These are phyloP conservation scores for Noctua janthe DNA, from an alignment of 2,888 invertebrate genomes.

Conservation along the genomic window DNA sequence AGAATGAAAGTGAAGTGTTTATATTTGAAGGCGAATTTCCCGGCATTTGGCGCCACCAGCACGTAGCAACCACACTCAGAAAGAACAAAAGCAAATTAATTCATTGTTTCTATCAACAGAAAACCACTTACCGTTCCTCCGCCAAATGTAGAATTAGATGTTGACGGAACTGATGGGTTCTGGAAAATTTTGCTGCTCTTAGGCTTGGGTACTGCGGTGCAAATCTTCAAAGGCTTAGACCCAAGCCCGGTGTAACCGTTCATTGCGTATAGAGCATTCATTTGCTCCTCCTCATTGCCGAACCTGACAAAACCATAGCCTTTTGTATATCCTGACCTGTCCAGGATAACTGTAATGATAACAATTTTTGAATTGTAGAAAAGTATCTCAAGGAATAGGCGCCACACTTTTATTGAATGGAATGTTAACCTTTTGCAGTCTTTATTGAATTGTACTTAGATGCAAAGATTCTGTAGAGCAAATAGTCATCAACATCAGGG, in stretches of 20 bases:
- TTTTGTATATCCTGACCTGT: slow-evolving; percentile 97
- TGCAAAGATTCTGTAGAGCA: slow-evolving; percentile 97
- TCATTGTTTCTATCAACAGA: neutral
- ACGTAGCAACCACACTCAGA: slow-evolving; percentile 24
- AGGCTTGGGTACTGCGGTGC: slow-evolving; percentile 97
- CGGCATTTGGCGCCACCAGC: slow-evolving; percentile 5
- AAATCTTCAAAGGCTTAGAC: slow-evolving; percentile 96
- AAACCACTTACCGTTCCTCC: slow-evolving; percentile 81
- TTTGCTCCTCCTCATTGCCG: slow-evolving; percentile 98
- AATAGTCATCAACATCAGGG: slow-evolving; percentile 98
- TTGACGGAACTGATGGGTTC: slow-evolving; percentile 74
- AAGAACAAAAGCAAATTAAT: slow-evolving; percentile 28
- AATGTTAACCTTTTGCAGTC: slow-evolving; percentile 95
- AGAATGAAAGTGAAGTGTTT: slow-evolving; percentile 7
- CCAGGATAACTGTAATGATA: slow-evolving; percentile 94
- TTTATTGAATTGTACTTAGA: slow-evolving; percentile 97
- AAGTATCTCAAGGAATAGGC: neutral
- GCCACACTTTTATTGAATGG: neutral
- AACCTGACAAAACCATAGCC: slow-evolving; percentile 99
- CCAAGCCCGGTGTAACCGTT: slow-evolving; percentile 97
- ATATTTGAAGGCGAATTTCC: neutral
- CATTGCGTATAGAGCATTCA: slow-evolving; percentile 97
- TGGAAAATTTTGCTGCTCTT: slow-evolving; percentile 88
- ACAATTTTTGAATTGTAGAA: neutral
- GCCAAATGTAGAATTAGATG: slow-evolving; percentile 78